Evolutionary conservation across 2,113 vertebrate species (phyloP).

Genomic region (Sylvia atricapilla): DNA sequence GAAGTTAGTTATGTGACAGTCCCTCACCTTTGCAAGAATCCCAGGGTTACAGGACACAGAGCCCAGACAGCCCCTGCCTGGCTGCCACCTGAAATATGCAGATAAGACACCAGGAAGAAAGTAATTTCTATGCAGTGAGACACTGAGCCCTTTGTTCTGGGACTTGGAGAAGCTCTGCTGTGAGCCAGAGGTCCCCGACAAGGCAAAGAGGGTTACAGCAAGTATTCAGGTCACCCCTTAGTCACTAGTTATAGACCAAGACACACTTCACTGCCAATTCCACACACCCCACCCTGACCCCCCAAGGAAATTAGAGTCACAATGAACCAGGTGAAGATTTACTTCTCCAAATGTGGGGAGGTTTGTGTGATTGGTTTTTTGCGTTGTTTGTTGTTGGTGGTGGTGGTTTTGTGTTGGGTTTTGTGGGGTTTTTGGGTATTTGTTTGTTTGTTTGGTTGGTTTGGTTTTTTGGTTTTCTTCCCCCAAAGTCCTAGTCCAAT

Average conservation of each 20-base stretch:
- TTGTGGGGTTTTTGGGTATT: too few relatives aligned
- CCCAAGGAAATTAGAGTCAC: background rate
- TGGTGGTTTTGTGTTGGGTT: too few relatives aligned
- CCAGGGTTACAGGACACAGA: background rate
- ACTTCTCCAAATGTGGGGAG: background rate
- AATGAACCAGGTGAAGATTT: background rate
- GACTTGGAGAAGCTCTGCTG: background rate
- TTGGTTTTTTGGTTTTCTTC: background rate
- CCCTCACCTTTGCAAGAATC: too few relatives aligned
- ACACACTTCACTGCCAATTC: background rate
- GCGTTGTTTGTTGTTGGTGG: too few relatives aligned
- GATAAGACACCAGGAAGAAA: background rate
- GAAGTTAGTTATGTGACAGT: background rate
- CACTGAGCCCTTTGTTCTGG: background rate
- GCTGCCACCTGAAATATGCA: background rate
- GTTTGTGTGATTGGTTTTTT: too few relatives aligned
- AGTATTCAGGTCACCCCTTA: background rate
- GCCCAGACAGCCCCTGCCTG: background rate
- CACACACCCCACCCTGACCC: rapidly evolving
- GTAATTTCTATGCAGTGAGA: background rate
- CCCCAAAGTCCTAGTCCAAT: rapidly evolving
- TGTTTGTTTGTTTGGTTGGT: too few relatives aligned
- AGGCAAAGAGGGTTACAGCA: background rate
- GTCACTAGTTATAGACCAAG: background rate
- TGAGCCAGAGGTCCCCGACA: background rate